phyloP scores from a whole-genome alignment of 2,113 vertebrate species.

The Dasyprocta punctata region DNA sequence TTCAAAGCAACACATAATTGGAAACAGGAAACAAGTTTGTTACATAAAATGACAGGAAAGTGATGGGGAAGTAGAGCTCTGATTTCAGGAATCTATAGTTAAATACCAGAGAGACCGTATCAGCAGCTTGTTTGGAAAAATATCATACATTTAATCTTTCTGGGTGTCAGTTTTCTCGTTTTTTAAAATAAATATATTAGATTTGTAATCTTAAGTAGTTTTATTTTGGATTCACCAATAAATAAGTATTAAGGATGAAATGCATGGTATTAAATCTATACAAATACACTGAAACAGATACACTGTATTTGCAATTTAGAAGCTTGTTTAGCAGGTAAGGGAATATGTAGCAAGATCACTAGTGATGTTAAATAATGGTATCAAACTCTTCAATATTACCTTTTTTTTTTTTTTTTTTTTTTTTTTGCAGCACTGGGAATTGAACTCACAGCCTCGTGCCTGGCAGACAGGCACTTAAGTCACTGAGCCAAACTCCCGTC shows the following conservation, averaged over 20 bases:
- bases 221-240: neutral
- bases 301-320: neutral
- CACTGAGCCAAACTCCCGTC: too few relatives aligned
- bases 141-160: neutral
- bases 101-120: neutral
- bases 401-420: too few relatives aligned
- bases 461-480: too few relatives aligned
- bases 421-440: too few relatives aligned
- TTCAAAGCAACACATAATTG: too few relatives aligned
- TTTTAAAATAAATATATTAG: neutral
- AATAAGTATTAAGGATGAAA: neutral
- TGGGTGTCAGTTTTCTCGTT: neutral
- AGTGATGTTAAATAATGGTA: neutral
- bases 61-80: neutral
- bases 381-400: neutral
- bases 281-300: neutral
- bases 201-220: neutral
- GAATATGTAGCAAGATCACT: neutral
- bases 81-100: neutral
- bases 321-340: neutral
- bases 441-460: too few relatives aligned
- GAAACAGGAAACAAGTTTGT: neutral
- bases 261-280: neutral
- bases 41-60: neutral
- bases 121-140: neutral